phyloP scores from a whole-genome alignment of 2,888 invertebrate species.

The Spilarctia lutea region DNA sequence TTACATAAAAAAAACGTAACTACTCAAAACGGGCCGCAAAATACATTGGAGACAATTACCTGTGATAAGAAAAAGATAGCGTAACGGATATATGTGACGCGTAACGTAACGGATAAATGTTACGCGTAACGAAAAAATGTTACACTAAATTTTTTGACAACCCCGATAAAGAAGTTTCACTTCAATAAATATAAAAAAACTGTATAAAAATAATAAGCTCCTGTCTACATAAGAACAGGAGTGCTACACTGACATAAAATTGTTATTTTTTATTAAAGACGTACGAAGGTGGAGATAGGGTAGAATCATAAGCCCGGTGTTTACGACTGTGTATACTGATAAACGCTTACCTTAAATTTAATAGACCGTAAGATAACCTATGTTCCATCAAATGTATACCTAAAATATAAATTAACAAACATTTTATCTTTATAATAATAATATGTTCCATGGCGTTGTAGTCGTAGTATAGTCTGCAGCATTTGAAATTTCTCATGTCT shows the following conservation, averaged over 20 bases:
- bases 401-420: neutral
- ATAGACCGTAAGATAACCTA: neutral
- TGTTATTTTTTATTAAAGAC: neutral
- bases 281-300: neutral
- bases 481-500: too few species aligned
- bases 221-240: too few species aligned
- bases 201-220: neutral
- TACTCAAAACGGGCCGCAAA: too few species aligned
- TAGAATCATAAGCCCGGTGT: neutral
- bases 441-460: neutral
- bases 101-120: too few species aligned
- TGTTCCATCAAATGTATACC: neutral
- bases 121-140: too few species aligned
- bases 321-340: neutral
- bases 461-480: neutral
- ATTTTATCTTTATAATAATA: neutral
- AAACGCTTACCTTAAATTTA: slow-evolving; percentile 2
- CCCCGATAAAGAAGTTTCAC: too few species aligned
- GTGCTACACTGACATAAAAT: neutral
- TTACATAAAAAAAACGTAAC: too few species aligned
- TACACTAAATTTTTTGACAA: too few species aligned
- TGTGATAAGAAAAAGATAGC: too few species aligned
- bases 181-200: too few species aligned
- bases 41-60: too few species aligned
- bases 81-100: too few species aligned